phyloP scores from a whole-genome alignment of 2,888 invertebrate genomes.

The Pollenia griseotomentosa region DNA sequence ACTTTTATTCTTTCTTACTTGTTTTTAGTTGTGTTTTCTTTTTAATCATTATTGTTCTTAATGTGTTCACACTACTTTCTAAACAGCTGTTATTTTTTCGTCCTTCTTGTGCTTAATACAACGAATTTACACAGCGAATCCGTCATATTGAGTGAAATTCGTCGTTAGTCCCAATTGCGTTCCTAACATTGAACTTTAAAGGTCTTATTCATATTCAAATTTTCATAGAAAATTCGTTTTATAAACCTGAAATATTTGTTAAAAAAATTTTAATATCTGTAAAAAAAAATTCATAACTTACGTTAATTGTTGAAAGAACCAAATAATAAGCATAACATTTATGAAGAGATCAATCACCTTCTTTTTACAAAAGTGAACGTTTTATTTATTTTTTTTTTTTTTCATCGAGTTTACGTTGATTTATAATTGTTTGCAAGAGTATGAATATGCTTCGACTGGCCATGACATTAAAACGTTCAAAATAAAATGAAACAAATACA shows the following conservation, averaged over 20 bases:
- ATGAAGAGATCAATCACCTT: slow-evolving; percentile 65
- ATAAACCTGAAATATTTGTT: not conserved
- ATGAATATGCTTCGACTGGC: slow-evolving; percentile 12
- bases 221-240: too few relatives aligned
- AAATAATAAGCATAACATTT: slow-evolving; percentile 51
- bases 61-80: too few relatives aligned
- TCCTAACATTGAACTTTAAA: too few relatives aligned
- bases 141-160: too few relatives aligned
- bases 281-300: slow-evolving; percentile 7
- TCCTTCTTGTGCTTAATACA: too few relatives aligned
- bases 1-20: too few relatives aligned
- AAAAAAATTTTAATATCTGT: not conserved
- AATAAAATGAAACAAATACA: slow-evolving; percentile 1
- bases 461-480: slow-evolving; percentile 60
- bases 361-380: slow-evolving; percentile 39
- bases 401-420: not conserved
- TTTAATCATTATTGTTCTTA: too few relatives aligned
- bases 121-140: too few relatives aligned
- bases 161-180: too few relatives aligned
- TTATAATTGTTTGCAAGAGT: not conserved
- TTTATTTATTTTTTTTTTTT: slow-evolving; percentile 17
- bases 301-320: slow-evolving; percentile 34
- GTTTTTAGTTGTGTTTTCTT: too few relatives aligned
- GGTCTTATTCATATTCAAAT: too few relatives aligned
- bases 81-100: too few relatives aligned